Percentiles rank a stretch among this genome's conserved stretches.
These are phyloP conservation scores for Thunnus thynnus DNA, from an alignment of 2,113 vertebrate species.

Conservation along the genomic window DNA sequence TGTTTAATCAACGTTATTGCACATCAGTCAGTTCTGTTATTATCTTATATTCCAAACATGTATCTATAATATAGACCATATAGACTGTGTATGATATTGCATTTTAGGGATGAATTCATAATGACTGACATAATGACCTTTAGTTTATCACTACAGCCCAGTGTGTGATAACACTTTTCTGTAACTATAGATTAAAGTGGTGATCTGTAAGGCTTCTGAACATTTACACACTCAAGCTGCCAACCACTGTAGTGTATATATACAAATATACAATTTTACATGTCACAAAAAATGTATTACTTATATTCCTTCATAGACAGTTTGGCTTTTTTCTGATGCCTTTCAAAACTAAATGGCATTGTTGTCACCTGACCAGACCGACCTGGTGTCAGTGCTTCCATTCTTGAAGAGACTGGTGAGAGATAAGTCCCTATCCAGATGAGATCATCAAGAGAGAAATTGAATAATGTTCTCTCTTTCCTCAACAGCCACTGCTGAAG, in stretches of 20 bases:
- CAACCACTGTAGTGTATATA: not conserved
- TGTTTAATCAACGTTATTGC: no score
- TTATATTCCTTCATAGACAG: not conserved
- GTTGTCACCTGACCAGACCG: slow-evolving; percentile 2
- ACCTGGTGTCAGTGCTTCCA: no score
- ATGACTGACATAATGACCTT: no score
- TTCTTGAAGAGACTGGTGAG: slow-evolving; percentile 4
- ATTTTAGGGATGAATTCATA: no score
- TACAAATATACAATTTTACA: not conserved
- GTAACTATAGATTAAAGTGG: not conserved
- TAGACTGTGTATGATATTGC: no score
- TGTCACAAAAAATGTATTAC: not conserved
- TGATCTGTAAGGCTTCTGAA: not conserved
- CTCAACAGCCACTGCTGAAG: slow-evolving; percentile 19
- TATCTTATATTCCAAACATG: no score
- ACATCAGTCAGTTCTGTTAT: no score
- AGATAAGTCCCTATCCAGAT: slow-evolving; percentile 8
- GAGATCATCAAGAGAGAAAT: not conserved
- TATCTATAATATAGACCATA: no score
- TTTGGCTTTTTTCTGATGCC: not conserved
- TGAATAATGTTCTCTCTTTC: slow-evolving; percentile 5
- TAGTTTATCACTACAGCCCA: not conserved
- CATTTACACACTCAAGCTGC: not conserved
- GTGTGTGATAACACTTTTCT: not conserved
- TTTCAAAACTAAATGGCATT: not conserved